Base-by-base conservation (phyloP, 2,888 invertebrate species). In the Mayetiola destructor region DNA sequence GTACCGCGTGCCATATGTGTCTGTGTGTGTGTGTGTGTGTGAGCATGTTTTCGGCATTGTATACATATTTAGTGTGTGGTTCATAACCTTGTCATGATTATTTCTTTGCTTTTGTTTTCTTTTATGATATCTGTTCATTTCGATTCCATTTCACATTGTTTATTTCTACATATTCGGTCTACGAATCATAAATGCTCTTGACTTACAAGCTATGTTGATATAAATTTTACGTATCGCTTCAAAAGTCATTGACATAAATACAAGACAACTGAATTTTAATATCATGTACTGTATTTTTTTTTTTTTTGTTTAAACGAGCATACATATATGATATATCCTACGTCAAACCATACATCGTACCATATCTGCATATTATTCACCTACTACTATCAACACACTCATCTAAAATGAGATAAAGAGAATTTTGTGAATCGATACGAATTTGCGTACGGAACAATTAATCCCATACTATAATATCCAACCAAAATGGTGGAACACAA, bases 131-230 rank as follows among this genome's bases (percentile, higher is more conserved):
- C 23, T 42, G 8, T 42, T 23, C 23, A 21, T 42, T 12, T n/a
- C n/a, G n/a, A n/a, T n/a, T n/a, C n/a, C n/a, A n/a, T 4, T n/a
- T 42, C n/a, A n/a, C 48, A 27, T 14, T 48, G 40, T n/a, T 21
- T n/a, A 40, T 21, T 27, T 48, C n/a, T n/a, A n/a, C n/a, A 27
- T 48, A 9, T 37, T 48, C 48, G 48, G 23, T 48, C 27, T 6
- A n/a, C 48, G 48, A 48, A 48, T 27, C 48, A 27, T 48, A 48
- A 48, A 48, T 48, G 48, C 48, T 48, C 48, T 48, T 48, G 48
- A 48, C 48, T 48, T 48, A 48, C 48, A 48, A 48, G 48, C 27
- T 48, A 48, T 48, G 48, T 48, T 48, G 48, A 48, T 48, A 48
- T 27, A 48, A 48, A 27, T 48, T 48, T 27, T n/a, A n/a, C n/a